Base-by-base conservation (phyloP, 2,113 vertebrate genomes). In the Tor tambroides region DNA sequence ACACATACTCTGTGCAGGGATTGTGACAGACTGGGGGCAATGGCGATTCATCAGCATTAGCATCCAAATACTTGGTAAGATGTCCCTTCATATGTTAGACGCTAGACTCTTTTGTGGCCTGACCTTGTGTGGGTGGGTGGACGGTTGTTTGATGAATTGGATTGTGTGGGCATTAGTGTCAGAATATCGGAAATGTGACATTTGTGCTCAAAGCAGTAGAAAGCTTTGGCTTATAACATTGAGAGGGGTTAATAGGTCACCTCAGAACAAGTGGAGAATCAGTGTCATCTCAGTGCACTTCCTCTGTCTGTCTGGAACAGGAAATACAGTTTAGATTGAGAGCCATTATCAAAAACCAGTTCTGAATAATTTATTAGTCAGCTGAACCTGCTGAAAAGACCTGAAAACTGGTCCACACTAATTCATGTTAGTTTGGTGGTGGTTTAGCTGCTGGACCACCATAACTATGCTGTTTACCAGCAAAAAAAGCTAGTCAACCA, bases 221-320 rank as follows among this genome's bases (percentile, higher is more conserved):
- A 85, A 56, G 76, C 85, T 80, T 86, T 78, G 75, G 43, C 85
- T 80, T 56, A 71, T 15, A 56, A 41, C 76, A 49, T 35, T 61
- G 65, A 67, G 86, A 65, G 30, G 43, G 88, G 76, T 89, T 89
- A 89, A 87, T 87, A 83, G 67, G 75, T 86, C 72, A 21, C 41
- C 41, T 81, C 49, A 81, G 69, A 76, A 87, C 76, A 78, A 84
- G 88, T 78, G 30, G 69, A 89, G 80, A 84, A 89, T 84, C 72
- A 80, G 86, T 84, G 28, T 74, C 85, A 84, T 80, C 67, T 80
- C 75, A 71, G 41, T 38, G 81, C 85, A 80, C 85, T 87, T 82
- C 81, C 75, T 80, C 67, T 80, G 74, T 83, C 54, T 38, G 26
- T 81, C 15, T 67, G 51, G 67, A 80, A 86, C 17, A 85, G 54